Base-by-base conservation (phyloP, 2,888 invertebrate genomes). In the Lordiphosa andalusiaca region DNA sequence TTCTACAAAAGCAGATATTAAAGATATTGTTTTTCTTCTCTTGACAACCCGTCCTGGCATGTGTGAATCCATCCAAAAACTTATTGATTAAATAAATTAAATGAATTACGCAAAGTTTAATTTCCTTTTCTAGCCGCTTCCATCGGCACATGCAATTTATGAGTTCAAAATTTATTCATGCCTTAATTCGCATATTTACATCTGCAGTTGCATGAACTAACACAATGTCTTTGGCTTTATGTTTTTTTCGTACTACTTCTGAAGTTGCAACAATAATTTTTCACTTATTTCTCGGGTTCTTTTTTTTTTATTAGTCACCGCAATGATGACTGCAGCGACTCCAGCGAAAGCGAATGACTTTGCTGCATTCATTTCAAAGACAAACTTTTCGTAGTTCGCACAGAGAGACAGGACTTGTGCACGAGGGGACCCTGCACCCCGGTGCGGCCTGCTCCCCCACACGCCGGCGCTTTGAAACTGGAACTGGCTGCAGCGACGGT, bases 311-410 rank as follows among this genome's bases (percentile, higher is more conserved):
- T 69, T 72, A 72, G 54, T 54, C 52, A 53, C 63, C 66, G 59
- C 73, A 72, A 59, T 62, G 63, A 62, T 67, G 71, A 65, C 60
- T 68, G 56, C 60, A 54, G 50, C 10, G 38, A 49, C 49, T 49
- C 12, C 57, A 58, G 62, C 67, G 71, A 62, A 47, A 57, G 59
- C 54, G 57, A 70, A 63, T 70, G 67, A 73, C 73, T 64, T 53
- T 55, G 55, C 69, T 72, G 72, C 73, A 69, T 69, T 69, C 63
- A 69, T 72, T 63, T 57, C 56, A 61, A 67, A 72, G 69, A 52
- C 69, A 64, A 73, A 72, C 69, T 72, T 71, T 71, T 30, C 66
- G 71, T 64, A 72, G 66, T 66, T 72, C 48, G 57, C 62, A 54
- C 40, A 62, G 55, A 67, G 55, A 67, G 25, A 9, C 48, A 30